Evolutionary conservation across 2,113 vertebrate genomes (phyloP), one percentile per base, ranked within the genome.

Genomic region (Marmota monax): DNA sequence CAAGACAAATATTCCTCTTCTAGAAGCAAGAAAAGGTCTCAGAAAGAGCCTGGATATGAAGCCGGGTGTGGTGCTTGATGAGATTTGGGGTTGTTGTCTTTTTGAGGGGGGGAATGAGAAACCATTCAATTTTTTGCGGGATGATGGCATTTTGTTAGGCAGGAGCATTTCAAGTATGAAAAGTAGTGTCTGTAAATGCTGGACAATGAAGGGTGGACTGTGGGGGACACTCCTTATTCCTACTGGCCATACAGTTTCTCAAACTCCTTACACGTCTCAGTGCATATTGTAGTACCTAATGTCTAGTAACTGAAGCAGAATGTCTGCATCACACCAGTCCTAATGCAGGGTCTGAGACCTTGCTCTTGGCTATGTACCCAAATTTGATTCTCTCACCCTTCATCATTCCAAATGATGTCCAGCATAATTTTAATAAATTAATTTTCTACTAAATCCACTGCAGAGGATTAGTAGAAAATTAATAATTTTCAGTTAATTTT

Each of bases 401-500:
- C 51, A 45, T 63, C 9, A 76, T 87, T 79, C 32, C 27, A 78
- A 85, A 73, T 87, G 32, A 37, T 86, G 53, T 58, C 53, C 45
- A 37, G 22, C 80, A 65, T 45, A 83, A 96, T 87, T 77, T 92
- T 86, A 90, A 93, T 61, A 51, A 83, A 61, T 76, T 53, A 2
- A 10, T 74, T 56, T 95, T 83, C n/a, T 32, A 76, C 37, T 80
- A 84, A 92, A 80, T 48, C 9, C 22, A 76, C 20, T 4, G 18
- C 61, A 84, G 34, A 45, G 1, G 42, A 45, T 45, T 45, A 45
- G 42, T 45, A 45, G 42, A 45, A 45, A 45, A 45, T 45, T 45
- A 45, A 45, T 45, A 45, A 45, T 45, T 45, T 45, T 45, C 42
- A 45, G 7, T 7, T 45, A 45, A 45, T 45, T 45, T 45, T 45